Conservation (phyloP, 2,113 vertebrate genomes). For the Nesospiza acunhae region DNA sequence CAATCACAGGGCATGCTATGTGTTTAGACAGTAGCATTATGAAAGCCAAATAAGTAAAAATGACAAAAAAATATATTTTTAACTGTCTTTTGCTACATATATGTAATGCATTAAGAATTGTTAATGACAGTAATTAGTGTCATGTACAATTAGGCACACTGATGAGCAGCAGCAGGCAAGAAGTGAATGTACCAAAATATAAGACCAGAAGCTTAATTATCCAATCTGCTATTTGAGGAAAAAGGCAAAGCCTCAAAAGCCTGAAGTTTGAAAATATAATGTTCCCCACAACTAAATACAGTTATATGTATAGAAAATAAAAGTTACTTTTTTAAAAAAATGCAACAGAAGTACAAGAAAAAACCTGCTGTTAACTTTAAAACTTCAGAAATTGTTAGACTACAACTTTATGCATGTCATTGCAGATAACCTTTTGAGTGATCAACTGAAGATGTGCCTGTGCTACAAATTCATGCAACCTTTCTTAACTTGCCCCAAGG, state of each 20-base stretch:
- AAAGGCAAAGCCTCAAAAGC: not conserved
- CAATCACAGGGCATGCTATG: not conserved
- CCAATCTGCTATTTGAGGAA: not conserved
- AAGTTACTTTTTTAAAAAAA: not conserved
- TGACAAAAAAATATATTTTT: not conserved
- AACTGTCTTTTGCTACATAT: not conserved
- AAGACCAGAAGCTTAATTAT: not conserved
- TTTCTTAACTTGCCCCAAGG: not conserved
- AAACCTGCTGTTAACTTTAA: not conserved
- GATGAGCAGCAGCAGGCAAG: not conserved
- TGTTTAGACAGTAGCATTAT: not conserved
- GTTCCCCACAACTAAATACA: not conserved
- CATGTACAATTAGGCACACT: not conserved
- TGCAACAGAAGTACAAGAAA: not conserved
- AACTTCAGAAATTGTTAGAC: not conserved
- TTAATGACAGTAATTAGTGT: not conserved
- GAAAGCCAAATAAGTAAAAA: not conserved
- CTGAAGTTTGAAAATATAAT: not conserved
- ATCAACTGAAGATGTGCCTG: not conserved
- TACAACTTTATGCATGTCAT: not conserved
- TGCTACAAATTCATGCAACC: not conserved
- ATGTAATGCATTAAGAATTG: not conserved
- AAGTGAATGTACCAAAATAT: not conserved
- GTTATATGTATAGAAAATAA: not conserved
- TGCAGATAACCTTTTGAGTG: not conserved